These are phyloP conservation scores for Psephotus haematonotus DNA, from an alignment of 2,113 vertebrate species.

Conservation along the genomic window DNA sequence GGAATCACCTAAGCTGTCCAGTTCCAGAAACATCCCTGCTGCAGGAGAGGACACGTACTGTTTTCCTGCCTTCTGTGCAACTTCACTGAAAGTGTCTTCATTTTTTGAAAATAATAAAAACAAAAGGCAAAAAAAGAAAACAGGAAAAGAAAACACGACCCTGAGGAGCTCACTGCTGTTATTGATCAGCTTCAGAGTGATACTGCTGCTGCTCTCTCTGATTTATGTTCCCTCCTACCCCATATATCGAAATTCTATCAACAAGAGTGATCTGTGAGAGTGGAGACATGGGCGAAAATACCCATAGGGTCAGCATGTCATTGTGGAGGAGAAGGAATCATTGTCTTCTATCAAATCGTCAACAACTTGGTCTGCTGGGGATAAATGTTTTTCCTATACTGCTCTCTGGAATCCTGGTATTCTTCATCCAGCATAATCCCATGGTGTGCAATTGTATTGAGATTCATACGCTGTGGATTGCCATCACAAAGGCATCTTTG, in stretches of 20 bases:
- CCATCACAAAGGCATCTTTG: not conserved
- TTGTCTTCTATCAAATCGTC: slow-evolving; percentile 22
- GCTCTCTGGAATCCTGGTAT: not conserved
- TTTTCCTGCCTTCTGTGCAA: not conserved
- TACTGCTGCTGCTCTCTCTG: not conserved
- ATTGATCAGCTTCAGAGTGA: not conserved
- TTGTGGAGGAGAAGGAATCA: not conserved
- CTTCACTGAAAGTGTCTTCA: not conserved
- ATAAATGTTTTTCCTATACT: not conserved
- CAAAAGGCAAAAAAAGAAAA: not conserved
- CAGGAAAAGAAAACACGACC: not conserved
- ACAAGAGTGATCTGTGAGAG: not conserved
- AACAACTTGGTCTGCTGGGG: slow-evolving; percentile 6
- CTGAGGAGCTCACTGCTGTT: not conserved
- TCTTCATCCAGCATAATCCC: slow-evolving; percentile 6
- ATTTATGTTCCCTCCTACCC: not conserved
- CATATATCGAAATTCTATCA: not conserved
- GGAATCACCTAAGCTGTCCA: not conserved
- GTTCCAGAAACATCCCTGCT: not conserved
- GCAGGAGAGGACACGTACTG: not conserved
- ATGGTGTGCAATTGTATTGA: not conserved
- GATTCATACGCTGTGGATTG: not conserved
- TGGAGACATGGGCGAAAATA: not conserved
- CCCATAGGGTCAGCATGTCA: not conserved
- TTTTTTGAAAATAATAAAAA: not conserved